Evolutionary conservation across 23 tunicate species (phyloP).

Genomic region (Diplosoma virens): DNA sequence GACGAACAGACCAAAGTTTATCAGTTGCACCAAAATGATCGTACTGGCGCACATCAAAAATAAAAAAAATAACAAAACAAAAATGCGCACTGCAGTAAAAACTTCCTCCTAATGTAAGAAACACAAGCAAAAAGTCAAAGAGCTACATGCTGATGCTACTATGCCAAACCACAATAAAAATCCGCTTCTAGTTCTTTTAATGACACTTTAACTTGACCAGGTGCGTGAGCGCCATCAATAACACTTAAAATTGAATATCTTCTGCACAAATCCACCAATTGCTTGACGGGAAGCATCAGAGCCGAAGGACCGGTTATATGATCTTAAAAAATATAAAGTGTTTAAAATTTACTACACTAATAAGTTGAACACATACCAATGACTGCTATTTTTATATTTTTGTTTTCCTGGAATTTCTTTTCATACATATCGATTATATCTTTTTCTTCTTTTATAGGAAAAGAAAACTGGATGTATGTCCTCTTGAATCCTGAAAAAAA

Average conservation of each 20-base stretch:
- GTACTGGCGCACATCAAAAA: too few relatives aligned
- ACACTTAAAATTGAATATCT: slow-evolving; percentile 37
- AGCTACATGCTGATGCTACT: too few relatives aligned
- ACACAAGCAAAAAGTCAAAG: too few relatives aligned
- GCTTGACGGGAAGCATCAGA: slow-evolving; percentile 60
- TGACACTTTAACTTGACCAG: slow-evolving; percentile 78
- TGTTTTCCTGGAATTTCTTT: slow-evolving; percentile 30
- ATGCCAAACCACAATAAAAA: slow-evolving; percentile 82
- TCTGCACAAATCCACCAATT: slow-evolving; percentile 35
- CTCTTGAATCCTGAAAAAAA: slow-evolving; percentile 33
- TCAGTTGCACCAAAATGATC: too few relatives aligned
- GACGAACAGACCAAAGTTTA: too few relatives aligned
- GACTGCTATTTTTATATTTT: slow-evolving; percentile 37
- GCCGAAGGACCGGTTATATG: slow-evolving; percentile 93
- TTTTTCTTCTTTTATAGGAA: slow-evolving; percentile 48
- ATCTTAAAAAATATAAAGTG: slow-evolving; percentile 29
- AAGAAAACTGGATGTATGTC: slow-evolving; percentile 11
- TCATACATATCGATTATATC: slow-evolving; percentile 39
- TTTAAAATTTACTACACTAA: too few relatives aligned
- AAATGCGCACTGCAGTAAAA: too few relatives aligned
- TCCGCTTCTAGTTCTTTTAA: slow-evolving; percentile 70
- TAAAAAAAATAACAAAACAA: too few relatives aligned
- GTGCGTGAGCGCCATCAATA: slow-evolving; percentile 97
- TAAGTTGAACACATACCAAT: too few relatives aligned
- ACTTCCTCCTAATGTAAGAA: too few relatives aligned